A percentile compares a stretch with the other conserved stretches of the same genome.
These are phyloP conservation scores for Eilema depressum DNA, from an alignment of 2,888 invertebrate species.

Conservation along the genomic window DNA sequence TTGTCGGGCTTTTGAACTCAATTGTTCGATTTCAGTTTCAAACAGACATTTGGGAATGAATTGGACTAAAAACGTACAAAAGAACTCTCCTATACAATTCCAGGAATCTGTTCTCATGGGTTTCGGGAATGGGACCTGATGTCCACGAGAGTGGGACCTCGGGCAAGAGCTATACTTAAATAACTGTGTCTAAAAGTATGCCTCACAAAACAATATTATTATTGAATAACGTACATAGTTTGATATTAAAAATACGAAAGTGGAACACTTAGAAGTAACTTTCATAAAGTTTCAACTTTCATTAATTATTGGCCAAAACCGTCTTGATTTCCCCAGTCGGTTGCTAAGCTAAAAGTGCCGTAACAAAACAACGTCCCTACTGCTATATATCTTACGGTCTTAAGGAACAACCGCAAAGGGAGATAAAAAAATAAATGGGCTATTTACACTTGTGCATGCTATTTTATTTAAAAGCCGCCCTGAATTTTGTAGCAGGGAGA, in stretches of 20 bases:
- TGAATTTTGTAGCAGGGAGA: slow-evolving; percentile 20
- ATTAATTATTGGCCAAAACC: slow-evolving; percentile 18
- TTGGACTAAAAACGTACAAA: background rate
- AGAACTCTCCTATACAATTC: no score
- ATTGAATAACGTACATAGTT: background rate
- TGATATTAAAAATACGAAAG: background rate
- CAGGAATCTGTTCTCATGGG: no score
- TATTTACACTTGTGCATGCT: slow-evolving; percentile 41
- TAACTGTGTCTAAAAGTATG: background rate
- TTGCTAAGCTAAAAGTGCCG: slow-evolving; percentile 36
- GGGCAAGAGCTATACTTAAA: no score
- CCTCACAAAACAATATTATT: background rate
- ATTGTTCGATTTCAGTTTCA: slow-evolving; percentile 8
- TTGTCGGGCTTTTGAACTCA: slow-evolving; percentile 13
- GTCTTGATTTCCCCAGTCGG: slow-evolving; percentile 20
- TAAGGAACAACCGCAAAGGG: slow-evolving; percentile 31
- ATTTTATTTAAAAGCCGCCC: slow-evolving; percentile 41
- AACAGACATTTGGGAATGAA: background rate
- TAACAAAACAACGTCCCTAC: slow-evolving; percentile 32
- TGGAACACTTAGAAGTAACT: background rate
- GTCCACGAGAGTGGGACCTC: no score
- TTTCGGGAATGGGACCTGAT: no score
- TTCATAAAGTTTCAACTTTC: slow-evolving; percentile 4
- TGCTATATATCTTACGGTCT: slow-evolving; percentile 38
- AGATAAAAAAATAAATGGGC: slow-evolving; percentile 47